A percentile compares a stretch with the other conserved stretches of the same genome.
Evolutionary conservation across 2,113 vertebrate species (phyloP).

Genomic region (Microtus richardsoni): DNA sequence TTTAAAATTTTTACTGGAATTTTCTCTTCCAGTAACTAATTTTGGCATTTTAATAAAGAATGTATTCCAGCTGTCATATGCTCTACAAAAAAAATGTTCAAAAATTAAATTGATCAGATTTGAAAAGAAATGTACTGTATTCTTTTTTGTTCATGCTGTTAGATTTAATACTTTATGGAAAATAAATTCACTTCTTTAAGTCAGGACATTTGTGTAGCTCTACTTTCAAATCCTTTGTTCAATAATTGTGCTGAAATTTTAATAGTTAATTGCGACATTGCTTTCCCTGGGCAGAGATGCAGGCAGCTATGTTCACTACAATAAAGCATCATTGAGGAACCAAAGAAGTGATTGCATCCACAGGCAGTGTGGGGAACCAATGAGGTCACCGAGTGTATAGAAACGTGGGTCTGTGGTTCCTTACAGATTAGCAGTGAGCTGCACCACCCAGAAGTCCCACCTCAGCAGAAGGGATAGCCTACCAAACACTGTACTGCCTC

Average conservation of each 20-base stretch:
- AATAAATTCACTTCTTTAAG: not conserved
- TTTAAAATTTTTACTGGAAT: not conserved
- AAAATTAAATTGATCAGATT: not conserved
- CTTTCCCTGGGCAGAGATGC: not conserved
- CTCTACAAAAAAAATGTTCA: not conserved
- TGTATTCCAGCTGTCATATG: not conserved
- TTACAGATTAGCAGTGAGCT: too few species aligned
- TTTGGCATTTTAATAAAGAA: slow-evolving; percentile 9
- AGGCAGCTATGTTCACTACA: not conserved
- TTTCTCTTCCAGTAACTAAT: slow-evolving; percentile 15
- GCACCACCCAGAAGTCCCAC: not conserved
- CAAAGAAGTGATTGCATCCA: not conserved
- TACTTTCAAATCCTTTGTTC: not conserved
- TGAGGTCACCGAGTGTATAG: too few species aligned
- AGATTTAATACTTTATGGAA: not conserved
- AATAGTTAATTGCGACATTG: not conserved
- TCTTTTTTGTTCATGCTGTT: not conserved
- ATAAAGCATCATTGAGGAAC: not conserved
- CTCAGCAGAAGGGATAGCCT: too few species aligned
- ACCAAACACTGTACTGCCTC: not conserved
- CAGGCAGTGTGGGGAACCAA: not conserved
- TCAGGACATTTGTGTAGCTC: not conserved
- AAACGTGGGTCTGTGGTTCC: not conserved
- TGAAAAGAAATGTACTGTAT: not conserved
- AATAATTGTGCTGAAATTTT: not conserved